Conservation (phyloP, 30 jellyfish, hydroid and myxozoan species). For the Cassiopea xamachana region DNA sequence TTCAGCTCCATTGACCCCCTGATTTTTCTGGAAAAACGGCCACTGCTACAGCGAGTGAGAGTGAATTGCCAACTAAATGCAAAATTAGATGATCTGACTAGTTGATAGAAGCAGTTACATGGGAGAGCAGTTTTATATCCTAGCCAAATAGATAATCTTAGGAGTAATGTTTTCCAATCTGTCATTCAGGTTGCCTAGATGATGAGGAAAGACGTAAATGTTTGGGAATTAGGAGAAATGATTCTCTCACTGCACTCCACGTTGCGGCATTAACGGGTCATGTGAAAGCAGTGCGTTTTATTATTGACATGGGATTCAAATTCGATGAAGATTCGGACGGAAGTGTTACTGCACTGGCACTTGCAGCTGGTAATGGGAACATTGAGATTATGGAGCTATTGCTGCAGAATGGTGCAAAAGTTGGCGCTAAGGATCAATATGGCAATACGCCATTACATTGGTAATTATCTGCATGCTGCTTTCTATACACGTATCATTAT, state of each 20-base stretch:
- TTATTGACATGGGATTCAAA: constrained; percentile 25
- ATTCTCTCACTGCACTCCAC: constrained; percentile 51
- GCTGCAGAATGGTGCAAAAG: constrained; percentile 26
- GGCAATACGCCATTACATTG: constrained; percentile 41
- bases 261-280: constrained; percentile 66
- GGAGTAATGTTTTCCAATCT: not conserved
- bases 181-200: not conserved
- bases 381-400: constrained; percentile 26
- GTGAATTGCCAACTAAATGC: too few species aligned
- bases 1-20: too few species aligned
- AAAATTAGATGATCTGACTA: too few species aligned
- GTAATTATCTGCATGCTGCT: not conserved
- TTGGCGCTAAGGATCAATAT: constrained; percentile 23
- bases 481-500: not conserved
- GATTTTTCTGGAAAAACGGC: too few species aligned
- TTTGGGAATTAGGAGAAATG: constrained; percentile 24
- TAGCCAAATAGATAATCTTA: too few species aligned
- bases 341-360: constrained; percentile 4
- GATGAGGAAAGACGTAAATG: constrained; percentile 4
- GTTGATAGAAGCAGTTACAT: too few species aligned
- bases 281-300: constrained; percentile 9
- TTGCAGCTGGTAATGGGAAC: constrained; percentile 49
- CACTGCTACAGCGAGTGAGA: too few species aligned
- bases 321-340: not conserved
- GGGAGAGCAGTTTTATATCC: too few species aligned